Conservation (phyloP, 2,888 invertebrate species). For the Apoda limacodes region DNA sequence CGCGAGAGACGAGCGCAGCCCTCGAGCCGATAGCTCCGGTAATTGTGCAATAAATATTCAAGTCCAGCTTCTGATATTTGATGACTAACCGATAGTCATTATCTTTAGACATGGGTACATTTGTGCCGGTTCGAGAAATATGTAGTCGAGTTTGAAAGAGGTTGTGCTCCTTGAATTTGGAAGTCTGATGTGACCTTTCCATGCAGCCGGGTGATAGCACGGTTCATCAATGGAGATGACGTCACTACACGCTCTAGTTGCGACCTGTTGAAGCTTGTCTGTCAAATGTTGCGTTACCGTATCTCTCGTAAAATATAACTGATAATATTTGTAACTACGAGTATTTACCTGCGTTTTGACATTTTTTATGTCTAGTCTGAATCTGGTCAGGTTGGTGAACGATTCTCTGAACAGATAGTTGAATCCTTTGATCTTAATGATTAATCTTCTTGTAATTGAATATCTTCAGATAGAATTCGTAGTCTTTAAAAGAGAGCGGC, state of each 20-base stretch:
- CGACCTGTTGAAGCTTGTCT: constrained; percentile 39
- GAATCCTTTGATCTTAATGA: no score
- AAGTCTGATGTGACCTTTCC: background rate
- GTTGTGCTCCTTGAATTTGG: background rate
- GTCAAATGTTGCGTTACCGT: constrained; percentile 33
- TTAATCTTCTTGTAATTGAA: no score
- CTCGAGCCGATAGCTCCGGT: constrained; percentile 13
- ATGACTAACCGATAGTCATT: constrained; percentile 4
- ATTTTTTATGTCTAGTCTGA: no score
- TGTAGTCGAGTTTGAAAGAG: no score
- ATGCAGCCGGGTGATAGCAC: constrained; percentile 5
- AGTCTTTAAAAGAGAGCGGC: no score
- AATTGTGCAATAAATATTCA: constrained; percentile 21
- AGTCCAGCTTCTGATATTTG: constrained; percentile 11
- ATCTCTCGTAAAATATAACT: constrained; percentile 29
- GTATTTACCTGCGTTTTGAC: no score
- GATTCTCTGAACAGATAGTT: no score
- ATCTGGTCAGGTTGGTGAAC: no score
- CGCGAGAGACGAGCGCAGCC: constrained; percentile 21
- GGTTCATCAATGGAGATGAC: constrained; percentile 38
- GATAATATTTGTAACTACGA: no score
- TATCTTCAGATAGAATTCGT: no score
- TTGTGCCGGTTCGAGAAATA: background rate
- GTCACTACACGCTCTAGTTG: constrained; percentile 53
- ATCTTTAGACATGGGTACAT: background rate